Conservation (phyloP, 1,140 invertebrate species). For the Rhopalosiphum padi region DNA sequence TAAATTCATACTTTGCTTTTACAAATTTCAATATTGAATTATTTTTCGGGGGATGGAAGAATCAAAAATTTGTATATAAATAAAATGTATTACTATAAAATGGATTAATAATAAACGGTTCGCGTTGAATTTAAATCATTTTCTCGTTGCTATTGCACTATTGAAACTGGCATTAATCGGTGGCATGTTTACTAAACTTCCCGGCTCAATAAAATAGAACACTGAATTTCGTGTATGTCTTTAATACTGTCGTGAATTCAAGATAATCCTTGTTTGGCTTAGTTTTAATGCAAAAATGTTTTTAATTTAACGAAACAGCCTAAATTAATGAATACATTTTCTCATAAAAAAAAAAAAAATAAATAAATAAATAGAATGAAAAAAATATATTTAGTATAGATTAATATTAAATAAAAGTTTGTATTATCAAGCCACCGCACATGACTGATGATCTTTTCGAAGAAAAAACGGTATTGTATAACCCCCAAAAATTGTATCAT, state of each 20-base stretch:
- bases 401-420: conserved; percentile 15
- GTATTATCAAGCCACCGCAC: not conserved
- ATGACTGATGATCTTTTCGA: not conserved
- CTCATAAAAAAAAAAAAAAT: not conserved
- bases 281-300: not conserved
- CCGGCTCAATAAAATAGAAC: not conserved
- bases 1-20: not conserved
- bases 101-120: not conserved
- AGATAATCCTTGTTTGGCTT: not conserved
- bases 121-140: not conserved
- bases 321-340: not conserved
- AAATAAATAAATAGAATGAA: not conserved
- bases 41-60: not conserved
- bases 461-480: not conserved
- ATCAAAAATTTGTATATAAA: not conserved
- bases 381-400: not conserved
- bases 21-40: not conserved
- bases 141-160: not conserved
- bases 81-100: not conserved
- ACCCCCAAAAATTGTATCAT: not conserved
- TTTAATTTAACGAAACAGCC: not conserved
- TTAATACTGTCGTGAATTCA: not conserved
- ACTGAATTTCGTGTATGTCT: not conserved
- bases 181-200: not conserved
- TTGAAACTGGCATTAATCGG: not conserved